Conservation (phyloP, 53 echinoderm and acorn worm genomes). For the Astropecten irregularis region DNA sequence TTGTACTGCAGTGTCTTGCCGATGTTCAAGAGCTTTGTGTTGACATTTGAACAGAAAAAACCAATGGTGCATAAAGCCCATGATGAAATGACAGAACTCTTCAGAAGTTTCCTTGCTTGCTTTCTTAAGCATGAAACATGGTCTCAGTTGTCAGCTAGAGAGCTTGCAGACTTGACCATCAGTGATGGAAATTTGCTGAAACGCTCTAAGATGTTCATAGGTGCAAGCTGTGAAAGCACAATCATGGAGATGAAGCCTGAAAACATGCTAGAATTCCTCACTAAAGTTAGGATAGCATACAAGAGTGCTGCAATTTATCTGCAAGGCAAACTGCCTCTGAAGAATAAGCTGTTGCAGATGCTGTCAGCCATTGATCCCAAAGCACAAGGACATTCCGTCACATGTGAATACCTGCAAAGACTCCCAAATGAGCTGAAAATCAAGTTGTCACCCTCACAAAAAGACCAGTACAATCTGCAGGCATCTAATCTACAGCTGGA, state of each 20-base stretch:
- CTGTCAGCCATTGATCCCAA: constrained; percentile 56
- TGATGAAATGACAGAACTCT: constrained; percentile 55
- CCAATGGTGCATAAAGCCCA: constrained; percentile 65
- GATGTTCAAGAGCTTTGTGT: constrained; percentile 64
- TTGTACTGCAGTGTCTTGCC: constrained; percentile 58
- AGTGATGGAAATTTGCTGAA: constrained; percentile 24
- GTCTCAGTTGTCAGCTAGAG: constrained; percentile 4
- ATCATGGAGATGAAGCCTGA: constrained; percentile 22
- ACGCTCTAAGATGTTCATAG: constrained; percentile 20
- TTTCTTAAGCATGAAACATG: constrained; percentile 62
- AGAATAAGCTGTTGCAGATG: constrained; percentile 16
- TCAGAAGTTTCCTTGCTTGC: constrained; percentile 64
- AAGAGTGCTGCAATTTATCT: constrained; percentile 19
- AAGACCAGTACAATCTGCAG: constrained; percentile 40
- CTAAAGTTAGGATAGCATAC: constrained; percentile 44
- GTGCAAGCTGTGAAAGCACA: constrained; percentile 10
- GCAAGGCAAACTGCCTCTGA: constrained; percentile 41
- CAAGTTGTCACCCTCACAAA: neutral
- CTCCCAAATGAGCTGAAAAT: constrained; percentile 22
- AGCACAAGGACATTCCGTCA: constrained; percentile 44
- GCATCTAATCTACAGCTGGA: constrained; percentile 56
- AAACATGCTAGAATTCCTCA: constrained; percentile 24
- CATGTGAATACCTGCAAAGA: constrained; percentile 31
- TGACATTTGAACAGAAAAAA: constrained; percentile 64
- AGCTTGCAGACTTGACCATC: neutral